Evolutionary conservation across 1,140 invertebrate species (phyloP), one percentile per base, ranked within the genome.

Genomic region (Zaprionus vittiger): DNA sequence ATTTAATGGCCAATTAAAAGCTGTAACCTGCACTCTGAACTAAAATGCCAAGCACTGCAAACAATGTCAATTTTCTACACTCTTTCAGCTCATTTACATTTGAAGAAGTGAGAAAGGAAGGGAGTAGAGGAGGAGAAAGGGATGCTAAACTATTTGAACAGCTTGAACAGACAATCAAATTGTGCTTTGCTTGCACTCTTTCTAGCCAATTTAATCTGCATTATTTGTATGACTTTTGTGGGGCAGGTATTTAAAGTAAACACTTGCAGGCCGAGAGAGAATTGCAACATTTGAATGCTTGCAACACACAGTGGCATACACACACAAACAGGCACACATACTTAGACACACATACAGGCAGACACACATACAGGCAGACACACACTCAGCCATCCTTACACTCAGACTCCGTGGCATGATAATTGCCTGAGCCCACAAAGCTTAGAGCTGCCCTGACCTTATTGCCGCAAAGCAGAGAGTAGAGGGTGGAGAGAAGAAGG

Each of bases 361-460:
- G 26, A 6, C 26, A 24, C 26, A 26, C 26, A 5, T 2, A 26
- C 37, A 38, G 37, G 0, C 37, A 38, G 6, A 37, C 9, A 37
- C 34, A 37, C 34, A 37, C 34, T 5, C 34, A 37, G 3, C 3
- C 4, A 37, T 6, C 4, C 24, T 15, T 15, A n/a, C 38, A 41
- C 38, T 49, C 7, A 34, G 31, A 4, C 31, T 34, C 31, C 2
- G 15, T 44, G 26, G 54, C 63, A 76, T 72, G 68, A 65, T 76
- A 76, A 76, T 76, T 76, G 73, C 47, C 24, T 17, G 52, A n/a
- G 59, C 59, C 62, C 74, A 61, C 73, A 66, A 38, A 55, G 56
- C 60, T 72, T 72, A 57, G 41, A 47, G 70, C 47, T 57, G 62
- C 31, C 74, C 74, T 73, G 74, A 73, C 69, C 69, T 64, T 56